Base-by-base conservation (phyloP, 2,797 vertebrate species). In the Hippoglossus hippoglossus region DNA sequence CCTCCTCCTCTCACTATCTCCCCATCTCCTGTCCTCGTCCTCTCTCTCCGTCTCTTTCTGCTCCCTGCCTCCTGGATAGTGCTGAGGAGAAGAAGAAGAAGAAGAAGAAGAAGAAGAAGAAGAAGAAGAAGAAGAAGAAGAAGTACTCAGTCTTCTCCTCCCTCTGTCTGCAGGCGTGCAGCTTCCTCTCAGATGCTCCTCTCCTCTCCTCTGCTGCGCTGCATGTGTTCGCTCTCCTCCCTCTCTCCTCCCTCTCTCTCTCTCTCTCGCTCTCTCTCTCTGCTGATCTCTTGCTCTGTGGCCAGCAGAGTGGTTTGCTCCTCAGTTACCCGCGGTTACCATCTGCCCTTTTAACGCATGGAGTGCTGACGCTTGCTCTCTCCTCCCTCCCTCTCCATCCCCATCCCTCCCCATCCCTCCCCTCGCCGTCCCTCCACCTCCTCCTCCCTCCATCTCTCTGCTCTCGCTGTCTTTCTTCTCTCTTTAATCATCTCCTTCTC, bases 271-370 rank as follows among this genome's bases (percentile, higher is more conserved):
- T 51, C 46, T 41, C 69, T 68, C 70, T 57, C 71, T 65, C 60
- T 66, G 81, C 87, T 91, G 87, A 86, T 90, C 91, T 85, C 85
- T 86, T 83, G 86, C 87, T 89, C 89, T 75, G 87, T 81, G 88
- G 89, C 86, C 86, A 85, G 86, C 83, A 84, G 88, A 91, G 89
- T 86, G 90, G 77, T 91, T 88, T 90, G 90, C 90, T 93, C 91
- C 90, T 91, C 91, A 89, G 85, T 92, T 93, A 89, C 90, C 92
- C 90, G 87, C 92, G 80, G 92, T 93, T 90, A 92, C 92, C 92
- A 93, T 93, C 92, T 93, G 91, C 92, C 92, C 91, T 93, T 91
- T 93, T 87, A 91, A 91, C 86, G 88, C 90, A 87, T 86, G 87
- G 87, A 92, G 84, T 91, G 91, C 91, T 92, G 91, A 91, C 86